Percentiles rank a stretch among this genome's conserved stretches.
phyloP scores from a whole-genome alignment of 2,888 invertebrate genomes.

The Sminthurinus aureus region DNA sequence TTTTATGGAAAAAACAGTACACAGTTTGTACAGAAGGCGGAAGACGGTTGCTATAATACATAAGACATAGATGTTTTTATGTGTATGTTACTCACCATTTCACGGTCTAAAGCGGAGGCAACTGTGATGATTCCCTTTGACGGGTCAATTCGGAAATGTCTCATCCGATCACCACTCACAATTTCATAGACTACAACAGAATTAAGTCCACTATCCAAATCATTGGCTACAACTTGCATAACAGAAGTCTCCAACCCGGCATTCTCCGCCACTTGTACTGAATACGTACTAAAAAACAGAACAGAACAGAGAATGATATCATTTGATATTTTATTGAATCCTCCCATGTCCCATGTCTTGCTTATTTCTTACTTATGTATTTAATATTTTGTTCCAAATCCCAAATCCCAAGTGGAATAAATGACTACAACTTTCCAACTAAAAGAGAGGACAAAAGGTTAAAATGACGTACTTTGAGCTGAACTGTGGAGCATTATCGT shows the following conservation, averaged over 20 bases:
- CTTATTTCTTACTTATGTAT: too few relatives aligned
- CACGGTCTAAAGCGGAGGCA: conserved; percentile 79
- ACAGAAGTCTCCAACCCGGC: conserved; percentile 75
- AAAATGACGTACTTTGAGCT: conserved; percentile 60
- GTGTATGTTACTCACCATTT: conserved; percentile 69
- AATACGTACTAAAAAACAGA: conserved; percentile 69
- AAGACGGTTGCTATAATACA: not conserved
- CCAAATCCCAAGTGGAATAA: not conserved
- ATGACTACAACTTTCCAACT: not conserved
- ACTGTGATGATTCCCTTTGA: conserved; percentile 80
- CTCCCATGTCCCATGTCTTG: too few relatives aligned
- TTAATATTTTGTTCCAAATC: too few relatives aligned
- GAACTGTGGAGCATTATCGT: conserved; percentile 87
- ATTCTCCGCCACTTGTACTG: conserved; percentile 80
- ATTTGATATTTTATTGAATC: not conserved
- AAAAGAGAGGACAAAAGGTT: not conserved
- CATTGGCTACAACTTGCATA: conserved; percentile 80
- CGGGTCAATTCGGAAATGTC: conserved; percentile 80
- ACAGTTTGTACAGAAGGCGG: too few relatives aligned
- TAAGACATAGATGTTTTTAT: not conserved
- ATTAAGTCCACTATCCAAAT: conserved; percentile 82
- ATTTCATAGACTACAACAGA: conserved; percentile 81
- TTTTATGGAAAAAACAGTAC: not conserved
- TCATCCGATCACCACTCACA: conserved; percentile 76
- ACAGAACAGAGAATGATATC: not conserved